phyloP scores from a whole-genome alignment of 2,888 invertebrate species.

The Bembecia ichneumoniformis region DNA sequence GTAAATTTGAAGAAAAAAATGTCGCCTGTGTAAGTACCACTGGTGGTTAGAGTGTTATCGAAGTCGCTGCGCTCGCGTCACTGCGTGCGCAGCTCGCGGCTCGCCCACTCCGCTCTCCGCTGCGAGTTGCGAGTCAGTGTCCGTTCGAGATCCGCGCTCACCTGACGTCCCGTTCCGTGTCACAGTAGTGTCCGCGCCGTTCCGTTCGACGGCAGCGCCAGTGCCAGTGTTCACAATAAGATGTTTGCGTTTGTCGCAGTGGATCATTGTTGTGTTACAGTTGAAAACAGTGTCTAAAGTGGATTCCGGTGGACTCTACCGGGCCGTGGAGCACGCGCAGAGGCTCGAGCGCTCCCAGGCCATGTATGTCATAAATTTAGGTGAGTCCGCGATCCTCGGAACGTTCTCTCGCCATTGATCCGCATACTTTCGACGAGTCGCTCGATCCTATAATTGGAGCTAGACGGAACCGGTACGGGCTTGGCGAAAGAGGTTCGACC shows the following conservation, averaged over 20 bases:
- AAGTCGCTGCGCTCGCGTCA: constrained; percentile 5
- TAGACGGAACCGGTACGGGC: constrained; percentile 51
- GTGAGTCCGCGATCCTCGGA: constrained; percentile 58
- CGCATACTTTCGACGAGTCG: constrained; percentile 35
- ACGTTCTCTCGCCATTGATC: constrained; percentile 31
- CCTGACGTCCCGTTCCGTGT: constrained; percentile 36
- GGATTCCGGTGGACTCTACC: constrained; percentile 68
- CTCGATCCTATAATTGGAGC: constrained; percentile 51
- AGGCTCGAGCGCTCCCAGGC: constrained; percentile 70
- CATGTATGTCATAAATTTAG: constrained; percentile 73
- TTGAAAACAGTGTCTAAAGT: constrained; percentile 56
- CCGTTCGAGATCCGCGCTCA: constrained; percentile 47
- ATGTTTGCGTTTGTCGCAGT: constrained; percentile 59
- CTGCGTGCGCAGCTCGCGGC: constrained; percentile 7
- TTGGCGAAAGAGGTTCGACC: constrained; percentile 22
- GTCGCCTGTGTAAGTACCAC: constrained; percentile 15
- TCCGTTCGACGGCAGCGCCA: constrained; percentile 41
- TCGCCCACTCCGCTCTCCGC: constrained; percentile 5
- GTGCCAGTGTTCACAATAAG: constrained; percentile 44
- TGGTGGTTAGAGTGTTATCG: background rate
- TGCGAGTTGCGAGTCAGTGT: constrained; percentile 33
- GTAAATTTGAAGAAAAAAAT: constrained; percentile 26
- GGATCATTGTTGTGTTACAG: constrained; percentile 54
- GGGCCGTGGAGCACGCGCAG: constrained; percentile 66
- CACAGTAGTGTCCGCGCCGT: constrained; percentile 31